These are phyloP conservation scores for Sandelia bainsii DNA, from an alignment of 2,797 vertebrate species.

Conservation along the genomic window DNA sequence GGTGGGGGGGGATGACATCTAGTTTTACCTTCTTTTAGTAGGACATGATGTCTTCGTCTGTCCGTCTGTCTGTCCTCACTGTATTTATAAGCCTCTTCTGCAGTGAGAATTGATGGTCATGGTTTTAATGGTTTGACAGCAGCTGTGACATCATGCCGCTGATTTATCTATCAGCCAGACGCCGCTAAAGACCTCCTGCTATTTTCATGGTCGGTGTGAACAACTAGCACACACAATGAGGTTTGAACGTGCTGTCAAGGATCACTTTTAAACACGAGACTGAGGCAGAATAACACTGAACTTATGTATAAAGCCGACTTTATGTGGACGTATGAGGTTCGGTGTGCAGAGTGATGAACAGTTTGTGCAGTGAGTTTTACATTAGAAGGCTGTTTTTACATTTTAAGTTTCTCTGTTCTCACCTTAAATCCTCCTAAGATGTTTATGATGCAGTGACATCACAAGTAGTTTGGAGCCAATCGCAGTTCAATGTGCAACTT, in stretches of 20 bases:
- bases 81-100: slow-evolving; percentile 69
- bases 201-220: slow-evolving; percentile 49
- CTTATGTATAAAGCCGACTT: too few relatives aligned
- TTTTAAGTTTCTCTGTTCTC: not conserved
- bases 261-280: slow-evolving; percentile 9
- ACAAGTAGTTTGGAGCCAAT: not conserved
- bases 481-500: not conserved
- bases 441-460: not conserved
- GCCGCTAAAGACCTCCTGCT: slow-evolving; percentile 54
- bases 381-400: not conserved
- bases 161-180: slow-evolving; percentile 65
- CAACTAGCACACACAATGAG: slow-evolving; percentile 35
- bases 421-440: too few relatives aligned
- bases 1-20: slow-evolving; percentile 32
- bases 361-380: not conserved
- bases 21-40: slow-evolving; percentile 62
- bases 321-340: not conserved
- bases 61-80: slow-evolving; percentile 54
- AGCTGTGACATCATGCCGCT: slow-evolving; percentile 72
- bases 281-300: not conserved
- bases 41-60: slow-evolving; percentile 52
- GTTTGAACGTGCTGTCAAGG: slow-evolving; percentile 12
- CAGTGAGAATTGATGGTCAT: slow-evolving; percentile 54
- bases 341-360: not conserved
- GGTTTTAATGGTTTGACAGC: slow-evolving; percentile 65